Evolutionary conservation across 2,888 invertebrate species (phyloP).

Genomic region (Lycocerus yunnanus): DNA sequence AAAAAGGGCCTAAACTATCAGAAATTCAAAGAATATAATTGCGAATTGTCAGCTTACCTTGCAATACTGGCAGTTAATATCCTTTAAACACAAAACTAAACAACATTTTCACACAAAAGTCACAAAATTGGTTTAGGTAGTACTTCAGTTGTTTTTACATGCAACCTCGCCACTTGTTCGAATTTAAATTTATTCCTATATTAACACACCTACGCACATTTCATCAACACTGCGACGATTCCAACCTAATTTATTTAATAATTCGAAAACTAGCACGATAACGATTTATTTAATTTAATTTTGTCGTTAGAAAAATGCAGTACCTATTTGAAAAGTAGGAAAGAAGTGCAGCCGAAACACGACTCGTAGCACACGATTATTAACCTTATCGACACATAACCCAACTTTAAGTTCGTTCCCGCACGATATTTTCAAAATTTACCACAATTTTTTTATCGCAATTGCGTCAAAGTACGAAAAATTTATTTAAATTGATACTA

Average conservation of each 20-base stretch:
- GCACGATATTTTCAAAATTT: conserved; percentile 12
- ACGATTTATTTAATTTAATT: neutral
- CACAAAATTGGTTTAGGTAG: neutral
- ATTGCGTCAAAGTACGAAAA: neutral
- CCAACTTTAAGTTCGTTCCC: conserved; percentile 17
- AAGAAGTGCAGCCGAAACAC: conserved; percentile 14
- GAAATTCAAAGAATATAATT: neutral
- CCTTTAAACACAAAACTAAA: neutral
- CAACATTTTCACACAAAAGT: conserved; percentile 7
- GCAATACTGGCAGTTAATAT: neutral
- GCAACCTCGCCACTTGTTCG: conserved; percentile 1
- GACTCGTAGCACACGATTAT: conserved; percentile 12
- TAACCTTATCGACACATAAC: conserved; percentile 24
- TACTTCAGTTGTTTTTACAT: neutral
- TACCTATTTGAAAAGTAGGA: conserved; percentile 3
- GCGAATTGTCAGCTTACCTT: neutral
- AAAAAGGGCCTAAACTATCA: neutral
- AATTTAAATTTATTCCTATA: neutral
- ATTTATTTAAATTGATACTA: neutral
- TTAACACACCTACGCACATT: neutral
- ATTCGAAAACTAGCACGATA: neutral
- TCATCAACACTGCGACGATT: neutral
- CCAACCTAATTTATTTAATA: neutral
- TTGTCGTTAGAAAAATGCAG: neutral
- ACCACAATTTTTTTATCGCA: neutral